These are phyloP conservation scores for Leistus spinibarbis DNA, from an alignment of 2,888 invertebrate genomes.

Conservation along the genomic window DNA sequence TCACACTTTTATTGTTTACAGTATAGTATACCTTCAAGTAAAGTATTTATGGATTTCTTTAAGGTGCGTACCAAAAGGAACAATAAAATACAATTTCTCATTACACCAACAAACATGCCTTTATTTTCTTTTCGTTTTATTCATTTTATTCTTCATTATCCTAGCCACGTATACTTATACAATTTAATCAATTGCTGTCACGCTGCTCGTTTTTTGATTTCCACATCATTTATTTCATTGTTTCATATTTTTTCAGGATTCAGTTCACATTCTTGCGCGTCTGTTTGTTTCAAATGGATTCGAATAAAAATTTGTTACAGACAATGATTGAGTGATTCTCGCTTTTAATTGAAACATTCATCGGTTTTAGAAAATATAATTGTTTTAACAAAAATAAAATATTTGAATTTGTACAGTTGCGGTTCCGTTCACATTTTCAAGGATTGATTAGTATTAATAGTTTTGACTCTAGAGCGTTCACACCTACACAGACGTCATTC, in stretches of 20 bases:
- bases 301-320: neutral
- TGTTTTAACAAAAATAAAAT: too few species aligned
- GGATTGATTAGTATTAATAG: too few species aligned
- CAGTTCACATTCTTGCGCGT: slow-evolving; percentile 20
- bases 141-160: slow-evolving; percentile 17
- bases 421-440: too few species aligned
- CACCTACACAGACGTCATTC: too few species aligned
- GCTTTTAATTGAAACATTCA: too few species aligned
- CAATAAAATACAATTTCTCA: neutral
- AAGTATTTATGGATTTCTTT: neutral
- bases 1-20: neutral
- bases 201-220: slow-evolving; percentile 3
- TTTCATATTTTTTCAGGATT: slow-evolving; percentile 8
- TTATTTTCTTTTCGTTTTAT: slow-evolving; percentile 6
- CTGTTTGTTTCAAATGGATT: slow-evolving; percentile 14
- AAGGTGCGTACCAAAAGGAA: neutral
- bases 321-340: slow-evolving; percentile 9
- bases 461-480: too few species aligned
- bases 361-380: too few species aligned
- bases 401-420: too few species aligned
- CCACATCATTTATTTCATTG: slow-evolving; percentile 23
- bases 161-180: neutral
- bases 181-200: neutral
- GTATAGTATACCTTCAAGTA: neutral
- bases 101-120: neutral